Evolutionary conservation across 2,113 vertebrate species (phyloP).

Genomic region (Macquaria ambigua): DNA sequence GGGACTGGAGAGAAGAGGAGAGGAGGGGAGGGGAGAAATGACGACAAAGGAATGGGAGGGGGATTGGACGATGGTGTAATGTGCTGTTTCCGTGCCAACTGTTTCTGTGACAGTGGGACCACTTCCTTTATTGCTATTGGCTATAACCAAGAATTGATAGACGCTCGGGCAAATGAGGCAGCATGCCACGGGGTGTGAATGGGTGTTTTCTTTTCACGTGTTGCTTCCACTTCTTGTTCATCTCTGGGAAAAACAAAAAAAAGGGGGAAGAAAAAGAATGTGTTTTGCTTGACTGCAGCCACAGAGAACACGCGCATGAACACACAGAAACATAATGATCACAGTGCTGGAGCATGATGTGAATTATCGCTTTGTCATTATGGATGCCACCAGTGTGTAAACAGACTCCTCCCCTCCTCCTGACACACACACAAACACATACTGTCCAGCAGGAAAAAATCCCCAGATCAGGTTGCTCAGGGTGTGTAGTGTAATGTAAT

Average conservation of each 20-base stretch:
- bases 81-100: slow-evolving; percentile 88
- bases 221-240: slow-evolving; percentile 44
- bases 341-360: slow-evolving; percentile 20
- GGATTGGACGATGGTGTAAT: slow-evolving; percentile 84
- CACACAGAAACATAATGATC: slow-evolving; percentile 28
- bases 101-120: slow-evolving; percentile 84
- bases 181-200: slow-evolving; percentile 57
- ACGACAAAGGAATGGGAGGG: slow-evolving; percentile 81
- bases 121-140: slow-evolving; percentile 84
- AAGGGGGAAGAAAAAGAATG: background rate
- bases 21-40: slow-evolving; percentile 70
- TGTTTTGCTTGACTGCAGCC: slow-evolving; percentile 23
- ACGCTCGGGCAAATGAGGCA: slow-evolving; percentile 74
- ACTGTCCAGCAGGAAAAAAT: slow-evolving; percentile 53
- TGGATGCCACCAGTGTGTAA: slow-evolving; percentile 61
- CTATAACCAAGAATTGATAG: slow-evolving; percentile 74
- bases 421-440: slow-evolving; percentile 44
- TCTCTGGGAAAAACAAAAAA: slow-evolving; percentile 35
- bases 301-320: slow-evolving; percentile 17
- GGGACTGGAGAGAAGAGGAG: slow-evolving; percentile 46
- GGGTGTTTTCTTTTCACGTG: slow-evolving; percentile 41
- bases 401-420: slow-evolving; percentile 58
- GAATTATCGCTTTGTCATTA: slow-evolving; percentile 64
- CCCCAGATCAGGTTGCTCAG: slow-evolving; percentile 65
- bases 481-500: slow-evolving; percentile 71